Percentiles rank a stretch among this genome's conserved stretches.
Conservation (phyloP, 2,797 vertebrate genomes). For the Potorous gilbertii region DNA sequence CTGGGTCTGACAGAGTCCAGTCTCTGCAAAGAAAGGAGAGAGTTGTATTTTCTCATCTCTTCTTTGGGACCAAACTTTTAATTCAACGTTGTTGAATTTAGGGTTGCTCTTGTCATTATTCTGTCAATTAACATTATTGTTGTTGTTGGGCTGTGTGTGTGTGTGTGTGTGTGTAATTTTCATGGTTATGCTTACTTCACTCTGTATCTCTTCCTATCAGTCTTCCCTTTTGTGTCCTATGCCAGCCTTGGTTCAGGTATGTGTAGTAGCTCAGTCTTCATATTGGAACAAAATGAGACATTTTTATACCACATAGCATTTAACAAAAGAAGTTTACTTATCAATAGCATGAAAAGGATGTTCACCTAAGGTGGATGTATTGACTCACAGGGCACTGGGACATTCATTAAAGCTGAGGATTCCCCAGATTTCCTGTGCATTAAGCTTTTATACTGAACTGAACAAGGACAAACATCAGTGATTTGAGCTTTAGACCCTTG, state of each 20-base stretch:
- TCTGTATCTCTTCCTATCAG: not conserved
- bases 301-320: not conserved
- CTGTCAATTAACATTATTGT: not conserved
- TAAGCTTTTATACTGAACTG: no score
- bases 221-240: not conserved
- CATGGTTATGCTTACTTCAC: not conserved
- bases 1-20: not conserved
- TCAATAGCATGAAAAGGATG: not conserved
- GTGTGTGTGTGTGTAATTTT: not conserved
- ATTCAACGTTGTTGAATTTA: not conserved
- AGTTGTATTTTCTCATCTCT: not conserved
- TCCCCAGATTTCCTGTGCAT: not conserved
- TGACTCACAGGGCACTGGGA: not conserved
- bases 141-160: not conserved
- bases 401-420: not conserved
- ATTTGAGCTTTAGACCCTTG: no score
- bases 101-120: not conserved
- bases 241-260: not conserved
- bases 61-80: not conserved
- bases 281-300: not conserved
- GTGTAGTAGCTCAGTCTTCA: not conserved
- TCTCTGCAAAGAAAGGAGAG: not conserved
- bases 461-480: no score
- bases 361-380: not conserved
- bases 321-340: not conserved